Conservation (phyloP, 2,888 invertebrate genomes). For the Gymnocheta viridis region DNA sequence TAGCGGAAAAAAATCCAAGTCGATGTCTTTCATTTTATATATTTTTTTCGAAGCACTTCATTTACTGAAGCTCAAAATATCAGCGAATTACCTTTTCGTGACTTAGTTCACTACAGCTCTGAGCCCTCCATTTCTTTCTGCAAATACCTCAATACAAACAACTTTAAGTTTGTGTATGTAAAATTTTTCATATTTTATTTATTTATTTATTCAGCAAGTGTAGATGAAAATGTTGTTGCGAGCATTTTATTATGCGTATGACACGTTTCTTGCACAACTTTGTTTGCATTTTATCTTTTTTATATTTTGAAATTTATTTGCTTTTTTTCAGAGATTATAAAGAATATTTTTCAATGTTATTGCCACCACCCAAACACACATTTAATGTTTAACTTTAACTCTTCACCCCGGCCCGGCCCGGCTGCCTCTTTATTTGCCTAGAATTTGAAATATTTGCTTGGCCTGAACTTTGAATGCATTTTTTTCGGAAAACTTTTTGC, state of each 20-base stretch:
- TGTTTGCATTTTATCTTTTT: slow-evolving; percentile 35
- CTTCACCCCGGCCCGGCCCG: neutral
- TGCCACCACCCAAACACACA: slow-evolving; percentile 28
- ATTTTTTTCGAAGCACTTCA: too few species aligned
- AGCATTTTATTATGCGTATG: slow-evolving; percentile 58
- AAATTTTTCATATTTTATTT: slow-evolving; percentile 41
- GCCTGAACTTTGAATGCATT: slow-evolving; percentile 8
- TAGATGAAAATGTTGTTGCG: slow-evolving; percentile 28
- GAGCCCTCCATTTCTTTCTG: too few species aligned
- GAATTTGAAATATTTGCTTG: slow-evolving; percentile 20
- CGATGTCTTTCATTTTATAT: too few species aligned
- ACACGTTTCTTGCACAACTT: slow-evolving; percentile 51
- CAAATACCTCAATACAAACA: neutral
- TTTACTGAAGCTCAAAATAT: too few species aligned
- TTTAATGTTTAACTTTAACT: neutral
- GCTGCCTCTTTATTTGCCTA: neutral
- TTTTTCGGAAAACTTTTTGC: neutral
- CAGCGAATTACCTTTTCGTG: too few species aligned
- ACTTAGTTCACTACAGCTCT: too few species aligned
- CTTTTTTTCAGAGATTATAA: neutral
- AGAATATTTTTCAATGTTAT: slow-evolving; percentile 49
- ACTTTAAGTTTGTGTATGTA: neutral
- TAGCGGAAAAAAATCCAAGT: too few species aligned
- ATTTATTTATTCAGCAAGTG: slow-evolving; percentile 45
- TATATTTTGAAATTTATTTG: neutral